Evolutionary conservation across 2,113 vertebrate species (phyloP), one percentile per base, ranked within the genome.

Genomic region (Rhegmatorhina hoffmannsi): DNA sequence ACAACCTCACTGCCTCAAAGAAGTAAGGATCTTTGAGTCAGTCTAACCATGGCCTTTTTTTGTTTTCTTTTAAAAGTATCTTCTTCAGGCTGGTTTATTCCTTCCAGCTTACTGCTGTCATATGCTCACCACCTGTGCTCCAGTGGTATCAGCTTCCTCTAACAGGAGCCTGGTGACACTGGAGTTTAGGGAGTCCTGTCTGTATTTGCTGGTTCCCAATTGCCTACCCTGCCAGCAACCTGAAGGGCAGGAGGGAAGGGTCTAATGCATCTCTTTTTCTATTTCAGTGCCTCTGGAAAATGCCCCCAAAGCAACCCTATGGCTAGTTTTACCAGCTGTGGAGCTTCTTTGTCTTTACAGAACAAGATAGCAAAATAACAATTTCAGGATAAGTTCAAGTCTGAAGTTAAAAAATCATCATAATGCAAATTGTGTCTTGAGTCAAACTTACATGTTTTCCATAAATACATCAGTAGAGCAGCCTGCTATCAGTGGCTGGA

Each of bases 1-100:
- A 24, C 0, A 2, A 70, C 58, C 60, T 78, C 0, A 0, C 31
- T 67, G 34, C 56, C 47, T 66, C 33, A 59, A 4, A 26, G 47
- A 68, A 58, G 34, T 3, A n/a, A 52, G 34, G 47, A 4, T 62
- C n/a, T 49, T 59, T 21, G 36, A 49, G 21, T 28, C 69, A 66
- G 69, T 31, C 31, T 62, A 69, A 31, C 36, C n/a, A 40, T 0
- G 4, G 47, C 29, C 33, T n/a, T 60, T 80, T 83, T 83, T 44
- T 36, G 10, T 31, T 36, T 15, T 73, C 34, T 68, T 53, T 59
- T 15, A 38, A 13, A 20, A 11, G 9, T 12, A 16, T 77, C 68
- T 68, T 76, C 55, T 62, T 69, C 43, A 60, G 31, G 64, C 73
- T 79, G 26, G 15, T 36, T 66, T 47, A 21, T 40, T 81, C 20